Conservation (phyloP, 2,888 invertebrate species). For the Stratiomys singularior region DNA sequence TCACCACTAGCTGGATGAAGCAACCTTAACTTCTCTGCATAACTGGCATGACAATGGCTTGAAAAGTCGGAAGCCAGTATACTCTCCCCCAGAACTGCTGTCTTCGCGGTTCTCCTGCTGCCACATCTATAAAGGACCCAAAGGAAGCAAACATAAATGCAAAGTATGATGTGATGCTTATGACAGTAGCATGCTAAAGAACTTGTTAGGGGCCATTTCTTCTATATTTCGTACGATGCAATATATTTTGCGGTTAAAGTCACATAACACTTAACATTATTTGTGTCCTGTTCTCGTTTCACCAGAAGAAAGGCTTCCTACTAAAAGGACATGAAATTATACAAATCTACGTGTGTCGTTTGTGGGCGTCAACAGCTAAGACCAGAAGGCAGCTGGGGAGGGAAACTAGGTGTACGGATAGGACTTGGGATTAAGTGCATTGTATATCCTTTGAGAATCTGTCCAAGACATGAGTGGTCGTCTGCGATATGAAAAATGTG, state of each 20-base stretch:
- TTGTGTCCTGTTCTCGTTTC: constrained; percentile 19
- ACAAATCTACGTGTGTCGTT: not conserved
- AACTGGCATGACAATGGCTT: constrained; percentile 13
- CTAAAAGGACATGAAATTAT: constrained; percentile 20
- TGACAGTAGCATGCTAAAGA: constrained; percentile 43
- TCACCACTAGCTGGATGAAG: not conserved
- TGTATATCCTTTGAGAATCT: not conserved
- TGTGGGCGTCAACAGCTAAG: no score
- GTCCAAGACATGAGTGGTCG: not conserved
- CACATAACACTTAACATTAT: constrained; percentile 43
- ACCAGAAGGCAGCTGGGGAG: not conserved
- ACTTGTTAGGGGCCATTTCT: constrained; percentile 38
- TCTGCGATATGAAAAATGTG: not conserved
- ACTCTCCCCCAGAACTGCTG: no score
- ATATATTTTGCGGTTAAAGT: constrained; percentile 38
- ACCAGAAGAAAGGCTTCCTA: not conserved
- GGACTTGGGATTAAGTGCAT: no score
- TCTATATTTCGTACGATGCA: constrained; percentile 9
- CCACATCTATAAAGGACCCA: no score
- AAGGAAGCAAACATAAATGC: constrained; percentile 14
- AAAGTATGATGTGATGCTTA: constrained; percentile 45
- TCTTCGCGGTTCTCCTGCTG: no score
- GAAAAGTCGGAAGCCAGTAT: constrained; percentile 5
- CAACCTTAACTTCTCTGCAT: not conserved
- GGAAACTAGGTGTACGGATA: not conserved